Evolutionary conservation across 2,113 vertebrate genomes (phyloP).

Genomic region (Sceloporus undulatus): DNA sequence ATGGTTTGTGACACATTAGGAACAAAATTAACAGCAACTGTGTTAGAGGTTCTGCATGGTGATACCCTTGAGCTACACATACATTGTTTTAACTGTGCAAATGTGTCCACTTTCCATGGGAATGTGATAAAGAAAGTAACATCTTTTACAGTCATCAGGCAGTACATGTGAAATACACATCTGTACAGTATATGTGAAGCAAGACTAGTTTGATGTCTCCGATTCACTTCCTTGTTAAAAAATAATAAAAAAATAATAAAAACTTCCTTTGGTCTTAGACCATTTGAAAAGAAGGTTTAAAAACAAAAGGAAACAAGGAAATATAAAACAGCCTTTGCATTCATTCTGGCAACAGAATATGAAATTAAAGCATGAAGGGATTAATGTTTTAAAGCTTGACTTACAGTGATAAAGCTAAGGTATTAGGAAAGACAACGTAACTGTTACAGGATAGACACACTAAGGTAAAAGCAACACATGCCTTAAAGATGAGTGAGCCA

Average conservation of each 20-base stretch:
- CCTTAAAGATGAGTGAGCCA: slow-evolving; percentile 88
- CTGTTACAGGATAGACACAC: slow-evolving; percentile 84
- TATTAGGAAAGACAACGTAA: slow-evolving; percentile 82
- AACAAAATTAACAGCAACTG: neutral
- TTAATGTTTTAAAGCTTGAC: slow-evolving; percentile 87
- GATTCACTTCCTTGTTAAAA: slow-evolving; percentile 61
- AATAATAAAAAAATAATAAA: slow-evolving; percentile 43
- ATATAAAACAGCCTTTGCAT: slow-evolving; percentile 80
- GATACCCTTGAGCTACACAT: slow-evolving; percentile 47
- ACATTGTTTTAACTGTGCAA: slow-evolving; percentile 42
- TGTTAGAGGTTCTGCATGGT: slow-evolving; percentile 5
- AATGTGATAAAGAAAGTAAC: slow-evolving; percentile 36
- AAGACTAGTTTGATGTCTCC: slow-evolving; percentile 59
- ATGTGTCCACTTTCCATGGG: slow-evolving; percentile 39
- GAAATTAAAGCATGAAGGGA: slow-evolving; percentile 85
- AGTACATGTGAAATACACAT: slow-evolving; percentile 31
- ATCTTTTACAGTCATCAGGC: slow-evolving; percentile 50
- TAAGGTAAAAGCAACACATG: slow-evolving; percentile 79
- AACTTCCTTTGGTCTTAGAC: slow-evolving; percentile 73
- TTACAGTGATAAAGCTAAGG: slow-evolving; percentile 83
- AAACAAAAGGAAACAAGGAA: slow-evolving; percentile 53
- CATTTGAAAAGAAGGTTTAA: slow-evolving; percentile 58
- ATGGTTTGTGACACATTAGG: slow-evolving; percentile 36
- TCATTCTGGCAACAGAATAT: slow-evolving; percentile 85
- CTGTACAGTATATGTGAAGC: slow-evolving; percentile 34